phyloP scores from a whole-genome alignment of 2,113 vertebrate species.

The Pandion haliaetus region DNA sequence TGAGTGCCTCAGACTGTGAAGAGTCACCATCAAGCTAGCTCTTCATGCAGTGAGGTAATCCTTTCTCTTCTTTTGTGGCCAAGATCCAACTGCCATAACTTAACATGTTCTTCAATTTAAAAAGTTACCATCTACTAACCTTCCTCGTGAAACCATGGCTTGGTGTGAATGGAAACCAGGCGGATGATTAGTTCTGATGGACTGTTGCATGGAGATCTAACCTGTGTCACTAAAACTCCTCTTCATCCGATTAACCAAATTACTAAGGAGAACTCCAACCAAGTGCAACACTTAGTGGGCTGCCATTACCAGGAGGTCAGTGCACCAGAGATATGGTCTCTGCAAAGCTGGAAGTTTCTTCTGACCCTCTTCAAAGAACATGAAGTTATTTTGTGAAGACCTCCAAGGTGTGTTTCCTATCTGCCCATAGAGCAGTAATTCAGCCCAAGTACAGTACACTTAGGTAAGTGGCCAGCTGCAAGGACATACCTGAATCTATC shows the following conservation, averaged over 20 bases:
- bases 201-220: slow-evolving; percentile 29
- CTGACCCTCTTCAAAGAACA: neutral
- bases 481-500: neutral
- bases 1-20: neutral
- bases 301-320: neutral
- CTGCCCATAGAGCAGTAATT: neutral
- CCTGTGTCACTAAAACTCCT: slow-evolving; percentile 35
- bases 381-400: neutral
- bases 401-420: neutral
- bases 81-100: neutral
- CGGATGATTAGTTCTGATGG: slow-evolving; percentile 64
- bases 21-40: neutral
- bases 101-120: slow-evolving; percentile 17
- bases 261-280: slow-evolving; percentile 22
- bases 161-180: slow-evolving; percentile 10
- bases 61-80: neutral
- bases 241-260: slow-evolving; percentile 69
- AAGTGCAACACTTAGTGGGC: slow-evolving; percentile 39
- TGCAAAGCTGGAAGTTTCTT: neutral
- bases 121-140: slow-evolving; percentile 38
- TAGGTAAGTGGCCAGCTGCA: neutral
- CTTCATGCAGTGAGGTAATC: neutral
- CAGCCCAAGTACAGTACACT: neutral
- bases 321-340: neutral
- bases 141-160: slow-evolving; percentile 14